Conservation (phyloP, 1,140 invertebrate genomes). For the Drosophila bifasciata region DNA sequence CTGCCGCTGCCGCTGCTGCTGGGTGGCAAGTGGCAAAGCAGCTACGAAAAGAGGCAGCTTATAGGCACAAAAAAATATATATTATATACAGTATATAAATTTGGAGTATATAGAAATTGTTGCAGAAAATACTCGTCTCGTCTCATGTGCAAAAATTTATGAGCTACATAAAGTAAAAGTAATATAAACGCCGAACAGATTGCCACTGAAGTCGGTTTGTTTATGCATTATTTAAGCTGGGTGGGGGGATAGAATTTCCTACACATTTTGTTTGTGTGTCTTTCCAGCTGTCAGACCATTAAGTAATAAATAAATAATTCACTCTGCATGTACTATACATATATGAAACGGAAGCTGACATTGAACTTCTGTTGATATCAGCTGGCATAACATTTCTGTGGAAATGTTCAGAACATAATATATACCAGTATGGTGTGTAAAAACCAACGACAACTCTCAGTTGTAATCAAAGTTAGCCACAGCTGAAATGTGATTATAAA, state of each 20-base stretch:
- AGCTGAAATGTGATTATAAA: constrained; percentile 36
- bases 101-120: constrained; percentile 38
- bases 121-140: constrained; percentile 38
- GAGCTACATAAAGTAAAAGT: constrained; percentile 36
- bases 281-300: too few relatives aligned
- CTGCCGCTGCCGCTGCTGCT: constrained; percentile 5
- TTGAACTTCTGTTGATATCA: too few relatives aligned
- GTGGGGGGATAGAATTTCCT: neutral
- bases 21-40: constrained; percentile 50
- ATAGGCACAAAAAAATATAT: constrained; percentile 47
- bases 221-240: constrained; percentile 30
- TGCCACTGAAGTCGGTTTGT: constrained; percentile 14
- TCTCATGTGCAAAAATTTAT: constrained; percentile 55
- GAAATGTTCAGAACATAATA: too few relatives aligned
- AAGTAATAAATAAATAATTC: too few relatives aligned
- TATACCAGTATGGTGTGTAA: too few relatives aligned
- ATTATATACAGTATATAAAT: constrained; percentile 25
- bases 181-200: constrained; percentile 12
- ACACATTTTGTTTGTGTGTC: too few relatives aligned
- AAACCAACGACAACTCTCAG: too few relatives aligned
- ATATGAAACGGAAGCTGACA: too few relatives aligned
- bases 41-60: constrained; percentile 46
- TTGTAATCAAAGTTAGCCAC: constrained; percentile 16
- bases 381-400: constrained; percentile 15
- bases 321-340: too few relatives aligned